These are phyloP conservation scores for Aphidius colemani DNA, from an alignment of 2,888 invertebrate species.

Conservation along the genomic window DNA sequence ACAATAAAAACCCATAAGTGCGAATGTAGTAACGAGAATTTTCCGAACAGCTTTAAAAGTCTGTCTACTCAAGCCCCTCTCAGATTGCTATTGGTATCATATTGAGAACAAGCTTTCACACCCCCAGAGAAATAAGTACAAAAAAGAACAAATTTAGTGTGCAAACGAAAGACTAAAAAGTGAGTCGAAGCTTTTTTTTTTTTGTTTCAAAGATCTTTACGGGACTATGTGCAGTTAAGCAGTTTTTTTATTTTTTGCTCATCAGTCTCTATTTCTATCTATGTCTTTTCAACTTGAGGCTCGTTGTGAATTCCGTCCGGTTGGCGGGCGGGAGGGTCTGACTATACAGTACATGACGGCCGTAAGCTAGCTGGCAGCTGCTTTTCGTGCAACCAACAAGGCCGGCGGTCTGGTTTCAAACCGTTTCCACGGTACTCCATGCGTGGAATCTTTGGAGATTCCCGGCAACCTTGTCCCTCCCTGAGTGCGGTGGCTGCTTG, in stretches of 20 bases:
- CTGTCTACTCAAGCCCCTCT: too few species aligned
- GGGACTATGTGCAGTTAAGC: conserved; percentile 33
- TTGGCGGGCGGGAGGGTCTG: conserved; percentile 32
- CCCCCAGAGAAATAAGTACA: not conserved
- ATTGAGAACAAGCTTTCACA: conserved; percentile 8
- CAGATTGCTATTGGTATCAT: not conserved
- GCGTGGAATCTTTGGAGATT: conserved; percentile 55
- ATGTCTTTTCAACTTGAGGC: conserved; percentile 14
- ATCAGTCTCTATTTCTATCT: conserved; percentile 26
- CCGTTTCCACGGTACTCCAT: conserved; percentile 48
- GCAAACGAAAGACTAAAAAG: too few species aligned
- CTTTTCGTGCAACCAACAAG: conserved; percentile 56
- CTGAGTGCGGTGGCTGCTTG: too few species aligned
- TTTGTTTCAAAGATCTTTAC: conserved; percentile 40
- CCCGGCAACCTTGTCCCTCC: conserved; percentile 32
- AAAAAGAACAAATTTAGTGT: too few species aligned
- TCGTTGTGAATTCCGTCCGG: conserved; percentile 35
- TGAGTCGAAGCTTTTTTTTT: not conserved
- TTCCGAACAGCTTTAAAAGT: too few species aligned
- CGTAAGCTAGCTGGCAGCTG: conserved; percentile 58
- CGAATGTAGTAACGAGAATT: too few species aligned
- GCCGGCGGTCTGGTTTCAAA: conserved; percentile 48
- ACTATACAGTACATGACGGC: conserved; percentile 39
- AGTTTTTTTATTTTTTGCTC: conserved; percentile 15
- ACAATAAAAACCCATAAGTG: too few species aligned